Evolutionary conservation across 2,797 vertebrate genomes (phyloP).

Genomic region (Phoxinus dragarum): DNA sequence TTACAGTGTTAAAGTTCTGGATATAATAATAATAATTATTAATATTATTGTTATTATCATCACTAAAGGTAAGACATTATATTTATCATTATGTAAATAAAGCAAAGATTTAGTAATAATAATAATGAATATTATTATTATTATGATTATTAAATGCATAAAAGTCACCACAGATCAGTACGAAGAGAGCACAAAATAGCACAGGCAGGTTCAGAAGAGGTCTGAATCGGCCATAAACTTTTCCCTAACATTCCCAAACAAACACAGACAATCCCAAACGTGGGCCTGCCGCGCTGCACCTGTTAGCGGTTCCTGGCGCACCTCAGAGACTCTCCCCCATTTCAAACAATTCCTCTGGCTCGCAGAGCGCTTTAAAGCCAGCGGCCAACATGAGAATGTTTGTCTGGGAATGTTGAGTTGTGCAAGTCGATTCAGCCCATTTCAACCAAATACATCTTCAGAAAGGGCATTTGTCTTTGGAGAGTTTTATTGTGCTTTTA

Average conservation of each 20-base stretch:
- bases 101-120: neutral
- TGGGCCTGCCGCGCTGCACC: slow-evolving; percentile 28
- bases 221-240: neutral
- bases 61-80: neutral
- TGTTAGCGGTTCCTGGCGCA: slow-evolving; percentile 43
- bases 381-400: slow-evolving; percentile 30
- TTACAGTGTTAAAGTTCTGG: neutral
- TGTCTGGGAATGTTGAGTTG: slow-evolving; percentile 49
- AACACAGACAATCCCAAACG: slow-evolving; percentile 32
- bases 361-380: slow-evolving; percentile 32
- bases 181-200: neutral
- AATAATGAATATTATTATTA: neutral
- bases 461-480: slow-evolving; percentile 44
- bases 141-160: neutral
- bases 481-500: slow-evolving; percentile 39
- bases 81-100: neutral
- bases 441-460: slow-evolving; percentile 40
- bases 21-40: neutral
- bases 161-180: neutral
- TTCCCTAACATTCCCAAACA: slow-evolving; percentile 32
- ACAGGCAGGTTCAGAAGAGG: neutral
- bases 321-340: slow-evolving; percentile 31
- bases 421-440: slow-evolving; percentile 35
- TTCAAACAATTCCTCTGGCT: slow-evolving; percentile 35
- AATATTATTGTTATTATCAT: neutral